A percentile compares a stretch with the other conserved stretches of the same genome.
These are phyloP conservation scores for Gadopsis marmoratus DNA, from an alignment of 2,797 vertebrate genomes.

Conservation along the genomic window DNA sequence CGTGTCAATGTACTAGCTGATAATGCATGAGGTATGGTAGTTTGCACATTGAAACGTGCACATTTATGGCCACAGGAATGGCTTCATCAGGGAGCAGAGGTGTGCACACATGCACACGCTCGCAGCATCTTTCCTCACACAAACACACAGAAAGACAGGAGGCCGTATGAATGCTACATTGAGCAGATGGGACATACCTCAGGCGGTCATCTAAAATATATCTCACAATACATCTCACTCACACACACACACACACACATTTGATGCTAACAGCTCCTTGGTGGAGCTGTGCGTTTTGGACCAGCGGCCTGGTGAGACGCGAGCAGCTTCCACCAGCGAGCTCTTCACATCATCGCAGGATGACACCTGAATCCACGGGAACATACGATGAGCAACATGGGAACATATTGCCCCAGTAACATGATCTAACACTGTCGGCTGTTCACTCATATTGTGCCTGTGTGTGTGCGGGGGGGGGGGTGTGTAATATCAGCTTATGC, in stretches of 20 bases:
- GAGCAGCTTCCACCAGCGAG: slow-evolving; percentile 42
- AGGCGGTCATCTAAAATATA: slow-evolving; percentile 69
- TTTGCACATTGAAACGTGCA: slow-evolving; percentile 50
- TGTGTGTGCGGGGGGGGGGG: background rate
- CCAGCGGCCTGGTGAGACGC: slow-evolving; percentile 31
- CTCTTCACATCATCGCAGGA: slow-evolving; percentile 53
- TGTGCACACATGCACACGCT: background rate
- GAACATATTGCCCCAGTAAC: slow-evolving; percentile 35
- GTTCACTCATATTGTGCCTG: slow-evolving; percentile 31
- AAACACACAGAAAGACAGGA: slow-evolving; percentile 52
- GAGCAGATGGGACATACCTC: slow-evolving; percentile 79
- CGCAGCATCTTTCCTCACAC: slow-evolving; percentile 23
- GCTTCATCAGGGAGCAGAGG: slow-evolving; percentile 48
- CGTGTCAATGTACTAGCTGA: slow-evolving; percentile 28
- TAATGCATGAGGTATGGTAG: slow-evolving; percentile 64
- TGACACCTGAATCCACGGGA: slow-evolving; percentile 60
- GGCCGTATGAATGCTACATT: slow-evolving; percentile 63
- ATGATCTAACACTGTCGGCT: slow-evolving; percentile 44
- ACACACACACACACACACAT: slow-evolving; percentile 17
- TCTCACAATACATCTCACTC: slow-evolving; percentile 31
- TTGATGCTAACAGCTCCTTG: slow-evolving; percentile 24
- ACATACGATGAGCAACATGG: slow-evolving; percentile 70
- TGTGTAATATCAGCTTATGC: slow-evolving; percentile 28
- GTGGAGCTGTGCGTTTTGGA: slow-evolving; percentile 29
- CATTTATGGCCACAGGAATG: slow-evolving; percentile 58